phyloP scores from a whole-genome alignment of 2,113 vertebrate species.

The Toxotes chatareus region DNA sequence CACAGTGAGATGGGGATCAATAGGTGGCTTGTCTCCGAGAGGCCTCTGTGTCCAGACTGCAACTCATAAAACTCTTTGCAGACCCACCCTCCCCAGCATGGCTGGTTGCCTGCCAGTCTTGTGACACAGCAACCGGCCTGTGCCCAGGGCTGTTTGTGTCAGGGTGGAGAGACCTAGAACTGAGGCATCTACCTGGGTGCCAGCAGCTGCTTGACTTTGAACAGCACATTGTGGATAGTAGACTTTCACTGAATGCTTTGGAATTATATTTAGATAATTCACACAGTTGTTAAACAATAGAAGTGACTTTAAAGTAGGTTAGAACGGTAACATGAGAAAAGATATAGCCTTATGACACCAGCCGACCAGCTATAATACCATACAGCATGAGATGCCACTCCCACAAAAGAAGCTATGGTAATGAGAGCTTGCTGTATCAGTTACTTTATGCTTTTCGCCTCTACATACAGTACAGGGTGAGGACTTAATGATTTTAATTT shows the following conservation, averaged over 20 bases:
- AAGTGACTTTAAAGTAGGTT: background rate
- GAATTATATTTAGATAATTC: background rate
- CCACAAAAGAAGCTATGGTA: conserved; percentile 41
- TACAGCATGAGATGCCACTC: conserved; percentile 11
- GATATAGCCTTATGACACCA: background rate
- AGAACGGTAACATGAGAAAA: background rate
- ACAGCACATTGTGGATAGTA: background rate
- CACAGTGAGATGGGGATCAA: conserved; percentile 54
- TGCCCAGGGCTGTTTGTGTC: conserved; percentile 63
- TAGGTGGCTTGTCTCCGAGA: conserved; percentile 69
- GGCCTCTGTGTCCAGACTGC: conserved; percentile 70
- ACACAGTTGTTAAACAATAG: background rate
- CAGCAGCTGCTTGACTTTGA: conserved; percentile 18
- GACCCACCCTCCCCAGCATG: conserved; percentile 46
- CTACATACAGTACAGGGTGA: conserved; percentile 3
- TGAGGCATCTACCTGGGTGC: conserved; percentile 53
- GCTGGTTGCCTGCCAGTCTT: conserved; percentile 71
- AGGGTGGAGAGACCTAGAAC: conserved; percentile 47
- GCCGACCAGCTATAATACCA: conserved; percentile 20
- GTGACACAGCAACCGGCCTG: conserved; percentile 71
- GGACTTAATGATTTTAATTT: background rate
- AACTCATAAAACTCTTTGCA: conserved; percentile 65
- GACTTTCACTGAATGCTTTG: background rate
- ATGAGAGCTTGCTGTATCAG: conserved; percentile 49
- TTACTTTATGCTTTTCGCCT: conserved; percentile 28